Conservation (phyloP, 1,140 invertebrate genomes). For the Lordiphosa clarofinis region DNA sequence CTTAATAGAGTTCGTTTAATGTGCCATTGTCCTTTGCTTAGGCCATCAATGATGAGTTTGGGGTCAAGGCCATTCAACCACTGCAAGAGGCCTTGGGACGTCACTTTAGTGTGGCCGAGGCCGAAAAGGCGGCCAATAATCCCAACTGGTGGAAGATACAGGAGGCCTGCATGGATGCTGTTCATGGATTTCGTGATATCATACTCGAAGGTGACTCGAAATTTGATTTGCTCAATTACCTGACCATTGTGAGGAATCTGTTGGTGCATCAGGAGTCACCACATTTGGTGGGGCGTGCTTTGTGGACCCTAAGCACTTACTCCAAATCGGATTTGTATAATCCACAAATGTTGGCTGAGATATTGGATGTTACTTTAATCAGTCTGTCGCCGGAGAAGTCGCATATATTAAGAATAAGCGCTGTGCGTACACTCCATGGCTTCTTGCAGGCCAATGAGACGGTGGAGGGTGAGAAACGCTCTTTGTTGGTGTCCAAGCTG, state of each 20-base stretch:
- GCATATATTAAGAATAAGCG: conserved; percentile 67
- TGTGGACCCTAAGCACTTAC: conserved; percentile 87
- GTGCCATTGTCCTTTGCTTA: conserved; percentile 43
- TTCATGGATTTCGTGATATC: conserved; percentile 82
- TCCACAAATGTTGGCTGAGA: conserved; percentile 70
- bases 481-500: conserved; percentile 60
- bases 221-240: conserved; percentile 86
- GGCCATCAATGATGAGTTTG: conserved; percentile 84
- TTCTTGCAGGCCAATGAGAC: conserved; percentile 83
- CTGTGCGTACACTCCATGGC: conserved; percentile 72
- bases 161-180: conserved; percentile 86
- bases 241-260: conserved; percentile 81
- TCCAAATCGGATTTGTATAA: conserved; percentile 80
- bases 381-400: conserved; percentile 68
- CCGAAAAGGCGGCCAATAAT: conserved; percentile 80
- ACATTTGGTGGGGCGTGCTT: conserved; percentile 86
- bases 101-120: conserved; percentile 84
- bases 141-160: conserved; percentile 88
- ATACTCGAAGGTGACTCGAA: conserved; percentile 83
- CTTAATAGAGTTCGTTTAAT: too few relatives aligned
- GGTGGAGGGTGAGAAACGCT: conserved; percentile 56
- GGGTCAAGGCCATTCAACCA: conserved; percentile 82
- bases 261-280: conserved; percentile 79
- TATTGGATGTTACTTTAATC: conserved; percentile 62
- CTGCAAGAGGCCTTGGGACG: conserved; percentile 84